Evolutionary conservation across 2,797 vertebrate species (phyloP).

Genomic region (Pterois miles): DNA sequence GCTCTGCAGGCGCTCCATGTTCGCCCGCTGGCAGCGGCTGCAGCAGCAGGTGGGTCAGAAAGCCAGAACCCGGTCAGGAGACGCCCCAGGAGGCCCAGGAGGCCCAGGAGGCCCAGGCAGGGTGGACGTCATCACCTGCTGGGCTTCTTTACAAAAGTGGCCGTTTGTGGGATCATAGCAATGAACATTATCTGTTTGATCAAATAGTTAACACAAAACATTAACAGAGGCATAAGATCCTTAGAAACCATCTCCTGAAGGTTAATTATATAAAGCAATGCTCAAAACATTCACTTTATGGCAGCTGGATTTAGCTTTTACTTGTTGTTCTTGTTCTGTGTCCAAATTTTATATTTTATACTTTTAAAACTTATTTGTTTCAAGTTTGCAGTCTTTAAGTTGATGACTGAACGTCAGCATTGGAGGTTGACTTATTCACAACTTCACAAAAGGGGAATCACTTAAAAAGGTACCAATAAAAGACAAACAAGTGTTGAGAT

Average conservation of each 20-base stretch:
- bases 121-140: background rate
- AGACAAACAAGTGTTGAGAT: background rate
- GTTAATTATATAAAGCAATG: background rate
- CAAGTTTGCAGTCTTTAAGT: background rate
- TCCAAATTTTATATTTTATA: background rate
- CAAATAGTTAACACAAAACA: background rate
- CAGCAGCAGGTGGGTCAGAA: slow-evolving; percentile 82
- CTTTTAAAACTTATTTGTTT: background rate
- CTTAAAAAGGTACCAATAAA: background rate
- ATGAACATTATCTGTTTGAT: background rate
- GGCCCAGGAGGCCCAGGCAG: background rate
- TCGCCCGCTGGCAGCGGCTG: slow-evolving; percentile 85
- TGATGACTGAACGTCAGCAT: background rate
- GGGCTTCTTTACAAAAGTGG: background rate
- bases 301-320: background rate
- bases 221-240: background rate
- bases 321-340: background rate
- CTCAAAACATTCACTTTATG: background rate
- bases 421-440: background rate
- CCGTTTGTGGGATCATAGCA: background rate
- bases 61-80: background rate
- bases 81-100: background rate
- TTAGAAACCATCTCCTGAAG: background rate
- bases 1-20: slow-evolving; percentile 88
- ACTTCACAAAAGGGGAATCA: background rate